A percentile compares a stretch with the other conserved stretches of the same genome.
Conservation (phyloP, 2,797 vertebrate genomes). For the Sebastes cheni region DNA sequence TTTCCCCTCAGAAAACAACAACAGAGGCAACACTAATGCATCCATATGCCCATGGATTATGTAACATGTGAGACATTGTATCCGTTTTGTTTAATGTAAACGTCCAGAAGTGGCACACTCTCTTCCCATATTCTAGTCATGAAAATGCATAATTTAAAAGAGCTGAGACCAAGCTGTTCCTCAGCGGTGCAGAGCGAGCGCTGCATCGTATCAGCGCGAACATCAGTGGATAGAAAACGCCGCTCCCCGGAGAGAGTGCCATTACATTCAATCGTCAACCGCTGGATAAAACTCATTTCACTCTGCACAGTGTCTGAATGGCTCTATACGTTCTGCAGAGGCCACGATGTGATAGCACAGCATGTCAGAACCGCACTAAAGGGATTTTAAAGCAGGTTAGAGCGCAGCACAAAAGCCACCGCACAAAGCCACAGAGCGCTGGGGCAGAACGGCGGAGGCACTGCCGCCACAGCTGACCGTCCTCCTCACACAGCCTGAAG, state of each 20-base stretch:
- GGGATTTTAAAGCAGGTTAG: conserved; percentile 59
- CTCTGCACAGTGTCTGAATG: conserved; percentile 53
- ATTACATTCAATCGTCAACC: conserved; percentile 70
- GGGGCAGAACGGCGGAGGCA: conserved; percentile 46
- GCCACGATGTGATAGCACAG: conserved; percentile 47
- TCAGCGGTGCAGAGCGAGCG: conserved; percentile 44
- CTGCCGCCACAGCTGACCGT: conserved; percentile 49
- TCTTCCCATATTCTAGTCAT: conserved; percentile 44
- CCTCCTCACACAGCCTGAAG: conserved; percentile 43
- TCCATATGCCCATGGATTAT: not conserved
- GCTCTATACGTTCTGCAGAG: conserved; percentile 54
- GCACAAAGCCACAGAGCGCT: conserved; percentile 41
- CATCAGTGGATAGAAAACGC: conserved; percentile 66
- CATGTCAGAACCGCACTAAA: conserved; percentile 55
- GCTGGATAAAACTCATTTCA: conserved; percentile 66
- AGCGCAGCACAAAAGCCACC: conserved; percentile 35
- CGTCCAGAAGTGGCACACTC: conserved; percentile 42
- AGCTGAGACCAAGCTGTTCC: conserved; percentile 60
- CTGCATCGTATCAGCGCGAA: conserved; percentile 57
- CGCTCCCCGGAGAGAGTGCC: conserved; percentile 63
- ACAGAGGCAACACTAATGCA: not conserved
- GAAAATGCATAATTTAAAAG: conserved; percentile 72
- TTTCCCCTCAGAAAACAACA: conserved; percentile 1
- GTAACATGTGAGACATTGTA: conserved; percentile 15
- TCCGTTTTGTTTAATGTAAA: conserved; percentile 62